Conservation (phyloP, 1,140 invertebrate species). For the Xylocopa sonorina region DNA sequence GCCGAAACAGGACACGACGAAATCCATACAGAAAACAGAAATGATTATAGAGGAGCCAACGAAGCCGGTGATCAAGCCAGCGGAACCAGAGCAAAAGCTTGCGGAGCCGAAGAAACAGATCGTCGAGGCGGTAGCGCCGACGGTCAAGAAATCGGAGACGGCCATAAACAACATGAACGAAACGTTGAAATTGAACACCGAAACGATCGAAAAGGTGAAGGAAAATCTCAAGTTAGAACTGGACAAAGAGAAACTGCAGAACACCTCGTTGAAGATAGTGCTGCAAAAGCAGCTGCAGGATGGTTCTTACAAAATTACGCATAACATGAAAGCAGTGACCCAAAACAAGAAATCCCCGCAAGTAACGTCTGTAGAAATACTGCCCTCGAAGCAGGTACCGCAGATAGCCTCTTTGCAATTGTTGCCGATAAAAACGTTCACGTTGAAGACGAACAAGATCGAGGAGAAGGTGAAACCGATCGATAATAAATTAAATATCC, state of each 20-base stretch:
- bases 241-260: slow-evolving; percentile 70
- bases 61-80: slow-evolving; percentile 71
- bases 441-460: slow-evolving; percentile 71
- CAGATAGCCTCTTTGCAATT: slow-evolving; percentile 73
- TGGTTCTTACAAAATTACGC: slow-evolving; percentile 81
- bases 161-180: slow-evolving; percentile 36
- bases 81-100: slow-evolving; percentile 62
- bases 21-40: slow-evolving; percentile 69
- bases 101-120: slow-evolving; percentile 55
- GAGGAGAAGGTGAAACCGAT: slow-evolving; percentile 65
- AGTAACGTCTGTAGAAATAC: slow-evolving; percentile 69
- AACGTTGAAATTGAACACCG: slow-evolving; percentile 50
- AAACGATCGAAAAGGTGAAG: slow-evolving; percentile 62
- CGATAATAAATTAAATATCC: slow-evolving; percentile 55
- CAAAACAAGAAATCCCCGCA: slow-evolving; percentile 68
- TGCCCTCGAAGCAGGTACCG: slow-evolving; percentile 66
- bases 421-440: slow-evolving; percentile 73
- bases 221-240: slow-evolving; percentile 69
- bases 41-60: slow-evolving; percentile 73
- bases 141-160: slow-evolving; percentile 33
- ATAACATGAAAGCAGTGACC: slow-evolving; percentile 71
- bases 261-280: slow-evolving; percentile 82
- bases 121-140: slow-evolving; percentile 35
- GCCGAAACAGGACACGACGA: slow-evolving; percentile 71
- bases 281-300: slow-evolving; percentile 81